Conservation (phyloP, 2,113 vertebrate genomes). For the Euleptes europaea region DNA sequence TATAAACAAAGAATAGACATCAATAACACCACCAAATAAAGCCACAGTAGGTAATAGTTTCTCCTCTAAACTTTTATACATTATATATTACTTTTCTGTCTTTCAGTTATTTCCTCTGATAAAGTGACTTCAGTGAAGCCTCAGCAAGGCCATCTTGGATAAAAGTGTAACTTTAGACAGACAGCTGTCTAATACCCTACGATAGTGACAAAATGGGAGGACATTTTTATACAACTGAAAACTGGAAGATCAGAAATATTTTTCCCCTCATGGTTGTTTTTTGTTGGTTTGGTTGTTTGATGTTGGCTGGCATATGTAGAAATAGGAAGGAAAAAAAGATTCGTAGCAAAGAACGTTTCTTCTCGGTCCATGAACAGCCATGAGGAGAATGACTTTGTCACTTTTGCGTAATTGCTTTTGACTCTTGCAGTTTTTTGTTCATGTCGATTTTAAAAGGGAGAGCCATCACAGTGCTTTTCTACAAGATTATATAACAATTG, state of each 20-base stretch:
- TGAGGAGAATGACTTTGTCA: slow-evolving; percentile 67
- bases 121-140: slow-evolving; percentile 79
- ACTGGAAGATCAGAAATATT: slow-evolving; percentile 54
- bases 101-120: slow-evolving; percentile 87
- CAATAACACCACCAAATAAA: slow-evolving; percentile 88
- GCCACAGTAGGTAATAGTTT: slow-evolving; percentile 91
- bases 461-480: slow-evolving; percentile 76
- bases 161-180: slow-evolving; percentile 67
- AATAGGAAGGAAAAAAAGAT: slow-evolving; percentile 63
- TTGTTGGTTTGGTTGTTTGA: slow-evolving; percentile 29
- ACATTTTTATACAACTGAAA: slow-evolving; percentile 58
- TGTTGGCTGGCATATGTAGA: slow-evolving; percentile 66
- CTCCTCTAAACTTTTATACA: slow-evolving; percentile 87
- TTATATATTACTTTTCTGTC: slow-evolving; percentile 85
- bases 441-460: slow-evolving; percentile 69
- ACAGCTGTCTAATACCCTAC: slow-evolving; percentile 71
- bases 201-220: slow-evolving; percentile 61
- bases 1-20: slow-evolving; percentile 86
- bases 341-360: slow-evolving; percentile 68
- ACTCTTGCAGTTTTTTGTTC: slow-evolving; percentile 73
- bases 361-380: slow-evolving; percentile 73
- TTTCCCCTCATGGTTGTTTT: slow-evolving; percentile 37
- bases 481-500: slow-evolving; percentile 58
- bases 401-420: slow-evolving; percentile 64
- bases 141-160: slow-evolving; percentile 77